Conservation (phyloP, 2,888 invertebrate species). For the Trichogramma dendrolimi region DNA sequence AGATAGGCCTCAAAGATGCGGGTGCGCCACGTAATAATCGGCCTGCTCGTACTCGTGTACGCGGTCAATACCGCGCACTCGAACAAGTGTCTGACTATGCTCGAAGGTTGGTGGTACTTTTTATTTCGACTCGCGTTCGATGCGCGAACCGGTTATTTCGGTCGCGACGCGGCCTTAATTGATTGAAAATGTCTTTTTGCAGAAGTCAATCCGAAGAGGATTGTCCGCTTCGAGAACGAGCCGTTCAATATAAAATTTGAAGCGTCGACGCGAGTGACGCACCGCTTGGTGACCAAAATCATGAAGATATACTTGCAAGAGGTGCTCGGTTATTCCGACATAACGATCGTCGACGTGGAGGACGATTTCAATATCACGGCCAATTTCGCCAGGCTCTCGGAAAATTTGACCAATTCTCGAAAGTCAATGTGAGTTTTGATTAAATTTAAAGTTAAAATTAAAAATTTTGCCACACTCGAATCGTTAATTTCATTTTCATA, state of each 20-base stretch:
- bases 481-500: no score
- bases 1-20: constrained; percentile 37
- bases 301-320: constrained; percentile 59
- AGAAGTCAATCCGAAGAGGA: constrained; percentile 56
- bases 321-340: constrained; percentile 53
- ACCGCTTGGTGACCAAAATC: constrained; percentile 58
- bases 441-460: constrained; percentile 3
- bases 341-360: constrained; percentile 50
- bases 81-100: constrained; percentile 41
- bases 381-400: constrained; percentile 47
- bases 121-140: neutral
- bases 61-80: constrained; percentile 31
- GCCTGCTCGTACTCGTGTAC: constrained; percentile 35
- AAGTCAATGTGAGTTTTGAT: constrained; percentile 39
- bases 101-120: constrained; percentile 36
- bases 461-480: no score
- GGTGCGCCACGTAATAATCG: constrained; percentile 32
- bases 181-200: constrained; percentile 28
- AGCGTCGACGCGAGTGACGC: constrained; percentile 56
- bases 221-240: constrained; percentile 49
- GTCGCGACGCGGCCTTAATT: neutral
- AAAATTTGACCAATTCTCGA: constrained; percentile 28
- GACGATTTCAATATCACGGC: constrained; percentile 50
- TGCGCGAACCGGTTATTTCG: neutral
- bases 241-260: constrained; percentile 55